Base-by-base conservation (phyloP, 2,888 invertebrate genomes). In the Drosophila acutilabella region DNA sequence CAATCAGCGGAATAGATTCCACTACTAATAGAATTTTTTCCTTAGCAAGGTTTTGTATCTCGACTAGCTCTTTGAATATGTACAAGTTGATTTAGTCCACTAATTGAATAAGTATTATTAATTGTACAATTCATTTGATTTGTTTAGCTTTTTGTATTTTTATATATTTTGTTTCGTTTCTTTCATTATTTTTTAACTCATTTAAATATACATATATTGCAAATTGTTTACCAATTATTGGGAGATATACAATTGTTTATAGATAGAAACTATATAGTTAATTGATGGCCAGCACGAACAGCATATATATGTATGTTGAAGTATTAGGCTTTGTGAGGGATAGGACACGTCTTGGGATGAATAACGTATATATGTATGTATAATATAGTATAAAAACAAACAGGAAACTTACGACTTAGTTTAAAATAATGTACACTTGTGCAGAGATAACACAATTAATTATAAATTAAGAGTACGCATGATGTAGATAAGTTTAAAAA, bases 171-270 rank as follows among this genome's bases (percentile, higher is more conserved):
- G 3, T 58, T 60, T 54, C 47, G 20, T 64, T 45, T 41, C 23
- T 59, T 74, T 71, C 41, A 51, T 68, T 73, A 41, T 51, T 52
- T 62, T 56, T 65, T 30, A 74, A 83, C 76, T 69, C 66, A 67
- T 69, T 73, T 62, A 64, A 83, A 66, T 78, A 71, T 68, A 88
- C 73, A 86, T 70, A 74, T 78, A 84, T 88, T 88, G 88, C 89
- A 82, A 69, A 36, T 74, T 65, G 64, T 65, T 74, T 58, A 82
- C 64, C 61, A 58, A 80, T 67, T 61, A 67, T 70, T 56, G 64
- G 58, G 71, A 77, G 69, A 73, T 81, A 86, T 85, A 85, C 71
- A 66, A 48, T 71, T 64, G 54, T 56, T 56, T 51, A 59, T 60
- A 45, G 59, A 47, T 58, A 69, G 18, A 67, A 67, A 64, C 59